A percentile compares a stretch with the other conserved stretches of the same genome.
Evolutionary conservation across 2,797 vertebrate genomes (phyloP).

Genomic region (Halcyon chelicuti): DNA sequence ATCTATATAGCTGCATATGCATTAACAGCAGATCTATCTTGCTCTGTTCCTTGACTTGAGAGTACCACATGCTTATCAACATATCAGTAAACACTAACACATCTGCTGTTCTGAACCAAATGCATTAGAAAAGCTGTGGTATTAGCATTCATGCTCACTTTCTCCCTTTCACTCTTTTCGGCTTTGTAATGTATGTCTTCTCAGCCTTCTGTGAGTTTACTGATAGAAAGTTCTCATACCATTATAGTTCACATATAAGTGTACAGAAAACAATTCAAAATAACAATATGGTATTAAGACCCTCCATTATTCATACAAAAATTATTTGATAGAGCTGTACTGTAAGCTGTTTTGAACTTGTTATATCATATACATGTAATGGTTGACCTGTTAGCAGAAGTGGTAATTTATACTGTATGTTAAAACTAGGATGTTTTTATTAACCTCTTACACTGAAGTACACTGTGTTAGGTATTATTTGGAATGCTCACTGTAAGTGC

Average conservation of each 20-base stretch:
- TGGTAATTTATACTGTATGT: neutral
- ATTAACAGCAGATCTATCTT: constrained; percentile 11
- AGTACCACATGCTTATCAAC: neutral
- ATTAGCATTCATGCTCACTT: neutral
- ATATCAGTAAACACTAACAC: neutral
- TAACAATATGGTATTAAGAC: neutral
- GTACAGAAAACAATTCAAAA: neutral
- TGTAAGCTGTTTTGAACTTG: neutral
- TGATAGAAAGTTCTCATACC: neutral
- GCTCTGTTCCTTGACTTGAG: neutral
- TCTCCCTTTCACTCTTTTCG: neutral
- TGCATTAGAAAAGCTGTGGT: neutral
- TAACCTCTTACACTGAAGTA: neutral
- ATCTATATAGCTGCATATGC: neutral
- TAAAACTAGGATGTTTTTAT: neutral
- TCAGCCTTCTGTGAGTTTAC: neutral
- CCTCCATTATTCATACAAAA: neutral
- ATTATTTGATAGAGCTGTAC: neutral
- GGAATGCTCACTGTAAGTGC: neutral
- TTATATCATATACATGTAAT: neutral
- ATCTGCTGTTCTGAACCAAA: neutral
- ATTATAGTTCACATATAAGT: neutral
- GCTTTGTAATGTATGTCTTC: neutral
- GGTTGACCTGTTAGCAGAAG: neutral
- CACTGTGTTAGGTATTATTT: neutral